Conservation (phyloP, 2,888 invertebrate genomes). For the Amphiduros pacificus region DNA sequence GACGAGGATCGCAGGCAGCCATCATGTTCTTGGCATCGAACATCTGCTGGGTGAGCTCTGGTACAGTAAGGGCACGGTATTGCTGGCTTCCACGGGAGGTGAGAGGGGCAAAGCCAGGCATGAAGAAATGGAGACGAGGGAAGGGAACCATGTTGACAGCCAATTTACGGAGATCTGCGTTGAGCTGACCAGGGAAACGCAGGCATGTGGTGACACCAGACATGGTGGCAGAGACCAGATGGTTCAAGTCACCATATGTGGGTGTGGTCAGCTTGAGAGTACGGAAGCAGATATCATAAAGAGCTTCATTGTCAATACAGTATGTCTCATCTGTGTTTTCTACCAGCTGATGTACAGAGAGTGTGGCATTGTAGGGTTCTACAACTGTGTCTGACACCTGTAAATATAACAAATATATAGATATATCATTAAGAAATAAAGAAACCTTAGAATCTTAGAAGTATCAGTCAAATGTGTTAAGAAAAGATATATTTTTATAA, state of each 20-base stretch:
- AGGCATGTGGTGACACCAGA: slow-evolving; percentile 10
- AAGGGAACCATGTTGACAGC: slow-evolving; percentile 14
- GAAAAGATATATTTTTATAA: no score
- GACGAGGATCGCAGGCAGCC: slow-evolving; percentile 12
- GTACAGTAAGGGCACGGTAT: slow-evolving; percentile 10
- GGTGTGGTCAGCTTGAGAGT: slow-evolving; percentile 11
- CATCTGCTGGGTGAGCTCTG: slow-evolving; percentile 14
- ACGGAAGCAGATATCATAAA: slow-evolving; percentile 11
- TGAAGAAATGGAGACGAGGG: slow-evolving; percentile 14
- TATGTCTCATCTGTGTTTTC: slow-evolving; percentile 14
- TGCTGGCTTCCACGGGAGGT: slow-evolving; percentile 10
- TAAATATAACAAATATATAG: no score
- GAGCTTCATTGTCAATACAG: slow-evolving; percentile 13
- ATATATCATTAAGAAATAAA: no score
- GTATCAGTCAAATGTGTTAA: no score
- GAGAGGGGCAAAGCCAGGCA: slow-evolving; percentile 11
- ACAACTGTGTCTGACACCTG: slow-evolving; percentile 7
- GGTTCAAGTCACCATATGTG: slow-evolving; percentile 9
- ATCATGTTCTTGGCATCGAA: slow-evolving; percentile 15
- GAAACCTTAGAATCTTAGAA: no score
- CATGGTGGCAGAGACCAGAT: slow-evolving; percentile 12
- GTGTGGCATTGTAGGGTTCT: slow-evolving; percentile 74
- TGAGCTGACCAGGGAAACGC: slow-evolving; percentile 10
- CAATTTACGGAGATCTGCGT: slow-evolving; percentile 9
- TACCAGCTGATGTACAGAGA: slow-evolving; percentile 70